A percentile compares a stretch with the other conserved stretches of the same genome.
Evolutionary conservation across 2,797 vertebrate genomes (phyloP).

Genomic region (Scyliorhinus canicula): DNA sequence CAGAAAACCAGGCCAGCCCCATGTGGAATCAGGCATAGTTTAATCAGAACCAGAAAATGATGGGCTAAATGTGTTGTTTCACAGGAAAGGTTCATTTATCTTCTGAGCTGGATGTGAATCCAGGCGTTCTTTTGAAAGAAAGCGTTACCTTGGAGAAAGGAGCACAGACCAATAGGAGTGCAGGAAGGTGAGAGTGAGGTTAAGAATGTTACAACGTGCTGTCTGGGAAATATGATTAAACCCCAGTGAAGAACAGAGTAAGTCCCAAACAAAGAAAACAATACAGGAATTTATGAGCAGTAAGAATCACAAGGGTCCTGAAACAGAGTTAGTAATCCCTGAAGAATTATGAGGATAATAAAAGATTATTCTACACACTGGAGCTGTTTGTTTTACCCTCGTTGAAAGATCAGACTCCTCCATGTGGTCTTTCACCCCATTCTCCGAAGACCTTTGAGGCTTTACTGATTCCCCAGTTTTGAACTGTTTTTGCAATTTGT

Average conservation of each 20-base stretch:
- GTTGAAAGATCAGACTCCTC: background rate
- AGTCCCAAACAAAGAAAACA: background rate
- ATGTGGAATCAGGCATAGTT: background rate
- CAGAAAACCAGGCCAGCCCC: background rate
- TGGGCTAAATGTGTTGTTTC: background rate
- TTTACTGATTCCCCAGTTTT: background rate
- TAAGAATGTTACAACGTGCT: background rate
- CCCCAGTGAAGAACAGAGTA: background rate
- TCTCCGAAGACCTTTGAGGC: background rate
- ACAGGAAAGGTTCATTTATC: background rate
- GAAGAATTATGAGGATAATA: slow-evolving; percentile 19
- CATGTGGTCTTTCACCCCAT: background rate
- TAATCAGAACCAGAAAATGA: background rate
- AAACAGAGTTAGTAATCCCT: background rate
- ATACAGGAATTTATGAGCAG: background rate
- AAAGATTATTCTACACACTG: background rate
- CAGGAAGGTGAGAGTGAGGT: background rate
- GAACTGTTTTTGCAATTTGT: background rate
- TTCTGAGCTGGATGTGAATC: background rate
- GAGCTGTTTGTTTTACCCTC: background rate
- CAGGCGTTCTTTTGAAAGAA: background rate
- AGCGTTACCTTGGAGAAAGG: background rate
- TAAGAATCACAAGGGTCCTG: background rate
- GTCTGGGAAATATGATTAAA: slow-evolving; percentile 5
- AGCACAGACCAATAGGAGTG: background rate